Percentiles rank a stretch among this genome's conserved stretches.
These are phyloP conservation scores for Esox masquinongy DNA, from an alignment of 2,797 vertebrate species.

Conservation along the genomic window DNA sequence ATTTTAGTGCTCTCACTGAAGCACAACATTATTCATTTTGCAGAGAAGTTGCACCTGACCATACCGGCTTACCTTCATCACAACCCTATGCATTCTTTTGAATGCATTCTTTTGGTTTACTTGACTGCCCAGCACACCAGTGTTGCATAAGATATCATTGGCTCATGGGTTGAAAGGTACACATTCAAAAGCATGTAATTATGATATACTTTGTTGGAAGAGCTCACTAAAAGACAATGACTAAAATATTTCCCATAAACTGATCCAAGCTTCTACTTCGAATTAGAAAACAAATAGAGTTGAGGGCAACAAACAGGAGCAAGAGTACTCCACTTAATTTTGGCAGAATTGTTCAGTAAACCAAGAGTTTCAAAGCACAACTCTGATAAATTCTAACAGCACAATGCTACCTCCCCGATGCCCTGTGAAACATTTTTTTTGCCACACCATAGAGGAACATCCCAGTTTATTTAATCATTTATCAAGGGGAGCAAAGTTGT, in stretches of 20 bases:
- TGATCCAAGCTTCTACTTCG: neutral
- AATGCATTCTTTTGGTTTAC: no score
- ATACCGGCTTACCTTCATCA: no score
- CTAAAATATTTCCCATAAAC: neutral
- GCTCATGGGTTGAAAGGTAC: no score
- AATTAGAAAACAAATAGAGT: neutral
- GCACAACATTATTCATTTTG: no score
- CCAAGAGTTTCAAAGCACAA: neutral
- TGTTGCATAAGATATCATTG: neutral
- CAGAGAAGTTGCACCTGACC: no score
- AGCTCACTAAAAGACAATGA: neutral
- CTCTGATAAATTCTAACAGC: neutral
- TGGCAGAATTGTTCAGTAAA: neutral
- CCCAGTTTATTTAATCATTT: conserved; percentile 51
- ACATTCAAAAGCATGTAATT: no score
- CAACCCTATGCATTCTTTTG: conserved; percentile 13
- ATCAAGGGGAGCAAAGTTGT: conserved; percentile 52
- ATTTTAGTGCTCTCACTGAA: no score
- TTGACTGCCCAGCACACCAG: neutral
- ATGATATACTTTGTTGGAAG: neutral
- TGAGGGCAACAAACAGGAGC: neutral
- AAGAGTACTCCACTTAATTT: neutral
- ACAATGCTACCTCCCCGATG: conserved; percentile 13
- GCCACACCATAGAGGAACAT: conserved; percentile 35
- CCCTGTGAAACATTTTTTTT: conserved; percentile 8